Evolutionary conservation across 1,140 invertebrate species (phyloP).

Genomic region (Apis cerana): DNA sequence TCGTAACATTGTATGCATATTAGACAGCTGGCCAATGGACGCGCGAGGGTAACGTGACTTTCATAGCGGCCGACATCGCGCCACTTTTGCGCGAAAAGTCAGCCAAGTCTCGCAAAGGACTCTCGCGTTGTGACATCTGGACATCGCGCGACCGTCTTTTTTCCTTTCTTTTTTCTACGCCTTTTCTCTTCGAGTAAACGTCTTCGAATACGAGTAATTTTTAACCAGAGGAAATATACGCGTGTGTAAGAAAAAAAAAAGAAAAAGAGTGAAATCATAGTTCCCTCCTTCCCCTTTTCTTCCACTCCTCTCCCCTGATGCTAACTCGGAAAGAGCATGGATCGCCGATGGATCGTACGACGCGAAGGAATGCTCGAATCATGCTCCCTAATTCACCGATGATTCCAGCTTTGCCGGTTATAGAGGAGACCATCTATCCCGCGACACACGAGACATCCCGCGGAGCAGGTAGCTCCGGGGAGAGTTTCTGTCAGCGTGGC

Average conservation of each 20-base stretch:
- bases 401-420: slow-evolving; percentile 46
- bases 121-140: slow-evolving; percentile 20
- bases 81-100: slow-evolving; percentile 37
- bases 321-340: slow-evolving; percentile 10
- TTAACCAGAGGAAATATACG: background rate
- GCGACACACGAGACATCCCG: slow-evolving; percentile 67
- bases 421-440: slow-evolving; percentile 45
- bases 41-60: slow-evolving; percentile 48
- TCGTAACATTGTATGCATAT: slow-evolving; percentile 78
- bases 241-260: background rate
- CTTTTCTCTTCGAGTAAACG: too few species aligned
- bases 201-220: too few species aligned
- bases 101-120: background rate
- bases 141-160: background rate
- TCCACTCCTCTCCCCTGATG: too few species aligned
- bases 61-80: slow-evolving; percentile 39
- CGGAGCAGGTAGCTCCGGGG: slow-evolving; percentile 70
- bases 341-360: slow-evolving; percentile 42
- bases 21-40: slow-evolving; percentile 73
- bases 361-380: slow-evolving; percentile 73
- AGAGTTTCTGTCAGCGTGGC: slow-evolving; percentile 70
- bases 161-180: too few species aligned
- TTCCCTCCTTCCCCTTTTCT: too few species aligned
- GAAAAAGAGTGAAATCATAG: background rate
- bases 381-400: slow-evolving; percentile 77